Conservation (phyloP, 2,888 invertebrate species). For the Sipunculus nudus region DNA sequence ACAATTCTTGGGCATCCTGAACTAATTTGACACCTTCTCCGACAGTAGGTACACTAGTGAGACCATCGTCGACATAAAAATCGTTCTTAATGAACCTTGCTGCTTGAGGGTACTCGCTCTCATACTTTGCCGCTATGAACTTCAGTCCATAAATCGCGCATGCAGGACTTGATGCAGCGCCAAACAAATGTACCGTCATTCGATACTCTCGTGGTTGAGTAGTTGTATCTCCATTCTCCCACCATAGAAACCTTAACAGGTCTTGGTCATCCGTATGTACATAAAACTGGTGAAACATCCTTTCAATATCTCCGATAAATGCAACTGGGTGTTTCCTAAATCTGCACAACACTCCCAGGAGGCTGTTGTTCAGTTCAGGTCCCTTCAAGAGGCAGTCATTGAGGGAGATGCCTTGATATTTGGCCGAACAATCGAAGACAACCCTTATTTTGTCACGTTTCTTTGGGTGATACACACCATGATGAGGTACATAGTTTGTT, state of each 20-base stretch:
- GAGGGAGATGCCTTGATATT: not conserved
- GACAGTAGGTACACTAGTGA: slow-evolving; percentile 6
- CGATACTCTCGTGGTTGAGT: not conserved
- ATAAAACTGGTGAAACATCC: not conserved
- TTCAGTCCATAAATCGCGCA: slow-evolving; percentile 7
- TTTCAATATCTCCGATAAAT: not conserved
- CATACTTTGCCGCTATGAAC: not conserved
- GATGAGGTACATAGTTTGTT: not conserved
- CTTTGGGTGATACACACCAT: not conserved
- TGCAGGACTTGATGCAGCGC: not conserved
- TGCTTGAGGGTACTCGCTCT: slow-evolving; percentile 10
- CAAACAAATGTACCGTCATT: not conserved
- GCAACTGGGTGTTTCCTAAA: not conserved
- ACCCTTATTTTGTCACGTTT: not conserved
- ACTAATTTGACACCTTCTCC: slow-evolving; percentile 6
- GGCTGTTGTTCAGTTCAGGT: not conserved
- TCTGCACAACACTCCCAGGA: not conserved
- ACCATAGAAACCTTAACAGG: not conserved
- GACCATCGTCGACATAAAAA: slow-evolving; percentile 38
- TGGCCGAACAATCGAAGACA: not conserved
- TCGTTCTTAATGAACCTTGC: slow-evolving; percentile 21
- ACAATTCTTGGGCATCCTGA: slow-evolving; percentile 3
- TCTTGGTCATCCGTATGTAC: not conserved
- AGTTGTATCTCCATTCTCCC: not conserved
- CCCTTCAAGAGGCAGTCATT: not conserved